phyloP scores from a whole-genome alignment of 2,113 vertebrate genomes.

The Ptilorrhoa leucosticta region DNA sequence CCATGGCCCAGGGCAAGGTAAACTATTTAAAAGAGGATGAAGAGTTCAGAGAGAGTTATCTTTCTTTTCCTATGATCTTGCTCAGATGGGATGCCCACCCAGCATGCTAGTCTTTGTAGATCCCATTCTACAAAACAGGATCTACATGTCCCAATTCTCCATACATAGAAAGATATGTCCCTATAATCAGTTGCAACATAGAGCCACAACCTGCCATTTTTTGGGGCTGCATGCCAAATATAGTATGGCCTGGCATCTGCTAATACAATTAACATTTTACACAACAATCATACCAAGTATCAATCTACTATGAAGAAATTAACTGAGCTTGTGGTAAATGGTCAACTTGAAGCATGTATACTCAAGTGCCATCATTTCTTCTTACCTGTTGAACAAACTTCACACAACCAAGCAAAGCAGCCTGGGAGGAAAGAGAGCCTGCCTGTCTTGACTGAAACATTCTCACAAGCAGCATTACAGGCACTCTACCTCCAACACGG shows the following conservation, averaged over 20 bases:
- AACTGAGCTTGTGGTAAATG: not conserved
- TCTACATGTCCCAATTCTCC: fast-evolving
- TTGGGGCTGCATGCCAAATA: not conserved
- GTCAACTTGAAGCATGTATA: not conserved
- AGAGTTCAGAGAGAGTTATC: not conserved
- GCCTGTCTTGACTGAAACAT: not conserved
- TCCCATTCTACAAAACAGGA: not conserved
- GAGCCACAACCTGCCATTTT: not conserved
- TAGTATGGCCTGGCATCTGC: not conserved
- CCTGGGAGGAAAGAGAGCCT: not conserved
- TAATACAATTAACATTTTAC: not conserved
- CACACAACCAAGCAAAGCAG: fast-evolving
- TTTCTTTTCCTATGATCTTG: not conserved
- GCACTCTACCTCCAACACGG: not conserved
- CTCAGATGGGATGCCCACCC: not conserved
- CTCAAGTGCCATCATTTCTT: not conserved
- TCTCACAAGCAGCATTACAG: not conserved
- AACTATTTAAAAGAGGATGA: not conserved
- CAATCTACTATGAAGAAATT: not conserved
- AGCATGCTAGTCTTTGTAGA: fast-evolving
- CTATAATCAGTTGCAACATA: fast-evolving
- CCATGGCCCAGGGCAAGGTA: not conserved
- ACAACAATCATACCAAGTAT: not conserved
- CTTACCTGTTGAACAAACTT: not conserved
- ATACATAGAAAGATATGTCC: not conserved